These are phyloP conservation scores for Chloropsis cyanopogon DNA, from an alignment of 2,113 vertebrate genomes.

Conservation along the genomic window DNA sequence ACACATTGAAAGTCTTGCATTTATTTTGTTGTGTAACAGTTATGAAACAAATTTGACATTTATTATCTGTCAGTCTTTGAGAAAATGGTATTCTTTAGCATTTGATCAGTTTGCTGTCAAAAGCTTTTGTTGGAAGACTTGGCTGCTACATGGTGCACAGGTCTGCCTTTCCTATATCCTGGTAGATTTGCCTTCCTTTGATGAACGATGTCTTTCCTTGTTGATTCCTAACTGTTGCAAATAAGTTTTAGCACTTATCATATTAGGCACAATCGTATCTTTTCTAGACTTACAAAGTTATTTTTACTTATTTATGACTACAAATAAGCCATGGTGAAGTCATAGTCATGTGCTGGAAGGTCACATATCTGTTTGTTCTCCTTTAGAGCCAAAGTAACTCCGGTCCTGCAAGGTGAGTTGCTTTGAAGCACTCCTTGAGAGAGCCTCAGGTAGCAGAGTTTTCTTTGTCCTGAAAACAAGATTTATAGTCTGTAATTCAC, in stretches of 20 bases:
- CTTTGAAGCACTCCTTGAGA: background rate
- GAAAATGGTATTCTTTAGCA: background rate
- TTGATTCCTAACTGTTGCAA: background rate
- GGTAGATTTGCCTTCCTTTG: background rate
- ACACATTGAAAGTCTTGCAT: background rate
- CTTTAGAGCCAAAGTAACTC: background rate
- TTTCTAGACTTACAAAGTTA: background rate
- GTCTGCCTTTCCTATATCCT: background rate
- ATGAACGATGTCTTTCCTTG: background rate
- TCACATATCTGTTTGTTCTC: background rate
- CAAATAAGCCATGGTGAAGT: background rate
- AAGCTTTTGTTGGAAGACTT: background rate
- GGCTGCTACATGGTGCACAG: background rate
- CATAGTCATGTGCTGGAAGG: background rate
- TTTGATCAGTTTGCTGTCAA: background rate
- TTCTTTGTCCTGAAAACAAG: background rate
- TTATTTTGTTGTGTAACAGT: background rate
- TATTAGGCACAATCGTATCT: background rate
- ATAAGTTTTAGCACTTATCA: background rate
- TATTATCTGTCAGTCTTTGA: background rate
- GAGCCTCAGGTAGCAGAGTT: background rate
- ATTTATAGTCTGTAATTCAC: background rate
- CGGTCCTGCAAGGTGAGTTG: background rate
- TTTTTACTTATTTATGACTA: background rate
- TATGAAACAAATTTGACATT: background rate